Evolutionary conservation across 1,140 invertebrate species (phyloP).

Genomic region (Sarcophaga bullata): DNA sequence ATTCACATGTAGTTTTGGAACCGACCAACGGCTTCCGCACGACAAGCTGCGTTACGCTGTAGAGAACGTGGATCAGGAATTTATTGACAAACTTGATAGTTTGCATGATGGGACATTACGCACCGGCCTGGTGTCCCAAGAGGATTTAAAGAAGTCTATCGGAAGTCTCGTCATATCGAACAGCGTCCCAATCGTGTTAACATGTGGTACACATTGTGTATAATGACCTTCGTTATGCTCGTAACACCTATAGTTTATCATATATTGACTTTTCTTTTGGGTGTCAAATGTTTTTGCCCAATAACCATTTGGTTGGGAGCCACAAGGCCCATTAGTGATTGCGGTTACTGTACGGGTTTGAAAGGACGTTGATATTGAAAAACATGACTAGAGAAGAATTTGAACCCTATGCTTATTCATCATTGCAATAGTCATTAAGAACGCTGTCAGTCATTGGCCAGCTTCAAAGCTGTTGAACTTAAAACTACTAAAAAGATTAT

Average conservation of each 20-base stretch:
- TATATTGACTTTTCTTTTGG: constrained; percentile 64
- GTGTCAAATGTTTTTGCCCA: constrained; percentile 77
- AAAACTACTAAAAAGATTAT: constrained; percentile 84
- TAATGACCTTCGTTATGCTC: constrained; percentile 61
- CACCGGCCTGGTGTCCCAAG: constrained; percentile 55
- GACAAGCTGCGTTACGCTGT: constrained; percentile 49
- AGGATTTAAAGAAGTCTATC: constrained; percentile 60
- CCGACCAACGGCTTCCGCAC: constrained; percentile 53
- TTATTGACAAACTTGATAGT: constrained; percentile 53
- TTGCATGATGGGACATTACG: constrained; percentile 55
- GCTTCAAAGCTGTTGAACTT: constrained; percentile 78
- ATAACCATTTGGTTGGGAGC: constrained; percentile 87
- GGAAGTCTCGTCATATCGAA: constrained; percentile 54
- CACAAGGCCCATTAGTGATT: constrained; percentile 83
- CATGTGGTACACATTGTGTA: constrained; percentile 57
- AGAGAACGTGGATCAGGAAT: constrained; percentile 56
- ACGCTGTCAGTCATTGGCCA: constrained; percentile 80
- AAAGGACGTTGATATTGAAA: constrained; percentile 71
- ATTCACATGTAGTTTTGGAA: constrained; percentile 54
- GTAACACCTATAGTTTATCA: constrained; percentile 60
- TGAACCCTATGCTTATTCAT: constrained; percentile 78
- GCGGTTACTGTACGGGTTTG: constrained; percentile 71
- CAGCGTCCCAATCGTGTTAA: constrained; percentile 54
- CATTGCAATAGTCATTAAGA: constrained; percentile 82
- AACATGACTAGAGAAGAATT: constrained; percentile 78